Evolutionary conservation across 92 coral and sea anemone species (phyloP), one percentile per base, ranked within the genome.

Genomic region (Virgularia gustaviana): DNA sequence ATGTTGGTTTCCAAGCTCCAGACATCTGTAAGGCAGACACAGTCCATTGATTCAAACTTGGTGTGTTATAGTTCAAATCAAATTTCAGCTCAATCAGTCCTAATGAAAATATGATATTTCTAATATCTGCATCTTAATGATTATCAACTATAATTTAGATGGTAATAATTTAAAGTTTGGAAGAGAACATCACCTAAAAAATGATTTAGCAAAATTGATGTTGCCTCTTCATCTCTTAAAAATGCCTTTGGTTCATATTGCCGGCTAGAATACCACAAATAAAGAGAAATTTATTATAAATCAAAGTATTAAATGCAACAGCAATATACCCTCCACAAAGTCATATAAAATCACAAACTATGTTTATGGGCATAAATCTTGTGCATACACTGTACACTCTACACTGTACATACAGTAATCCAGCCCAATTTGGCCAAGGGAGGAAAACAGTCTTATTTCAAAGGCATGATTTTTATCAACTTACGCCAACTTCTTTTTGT

Each of bases 1-100:
- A 86, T 2, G 98, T 86, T 35, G 88, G 80, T 81, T 89, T 94
- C 99, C 99, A 94, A 41, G 86, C 84, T 28, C 99, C 99, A 12
- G 96, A 86, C 54, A 78, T 80, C n/a, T 89, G 87, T 32, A 94
- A 73, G 0, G 96, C 81, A 51, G 82, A 87, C 27, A 88, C 94
- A n/a, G 95, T 89, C 99, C 99, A 94, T 31, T 57, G 65, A 57
- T 94, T 94, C 63, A 94, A 63, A 16, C 96, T 90, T 30, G 99
- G 88, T 39, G 96, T 79, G 67, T 94, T 94, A 63, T 94, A 89
- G 51, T 94, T 94, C 29, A 89, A 83, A 62, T 94, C 90, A 83
- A 94, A 94, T 73, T 85, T 90, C 72, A 89, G 81, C 75, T 94
- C 99, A 44, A 83, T 82, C 44, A 94, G 51, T 4, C 99, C 99